Evolutionary conservation across 2,797 vertebrate genomes (phyloP).

Genomic region (Lagocephalus sceleratus): DNA sequence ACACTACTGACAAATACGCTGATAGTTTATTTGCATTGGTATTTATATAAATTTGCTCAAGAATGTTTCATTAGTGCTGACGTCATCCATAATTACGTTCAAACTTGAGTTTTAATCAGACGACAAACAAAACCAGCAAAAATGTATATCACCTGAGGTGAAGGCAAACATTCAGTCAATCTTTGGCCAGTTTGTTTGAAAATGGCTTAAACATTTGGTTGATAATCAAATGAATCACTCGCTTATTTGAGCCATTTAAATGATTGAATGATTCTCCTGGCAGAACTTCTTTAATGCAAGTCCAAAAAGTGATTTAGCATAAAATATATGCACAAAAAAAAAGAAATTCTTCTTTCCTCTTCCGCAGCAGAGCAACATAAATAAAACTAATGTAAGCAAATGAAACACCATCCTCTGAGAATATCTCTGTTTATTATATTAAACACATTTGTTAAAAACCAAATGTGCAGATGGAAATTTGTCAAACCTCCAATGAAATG

Average conservation of each 20-base stretch:
- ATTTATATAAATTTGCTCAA: not conserved
- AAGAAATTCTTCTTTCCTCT: no score
- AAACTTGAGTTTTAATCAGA: not conserved
- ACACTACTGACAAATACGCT: not conserved
- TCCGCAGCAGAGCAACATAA: no score
- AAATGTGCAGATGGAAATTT: no score
- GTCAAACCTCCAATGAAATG: no score
- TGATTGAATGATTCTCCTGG: no score
- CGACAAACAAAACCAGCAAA: not conserved
- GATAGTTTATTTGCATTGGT: not conserved
- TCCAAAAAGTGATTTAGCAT: no score
- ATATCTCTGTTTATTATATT: no score
- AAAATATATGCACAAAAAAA: no score
- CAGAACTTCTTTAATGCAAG: no score
- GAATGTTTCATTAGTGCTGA: not conserved
- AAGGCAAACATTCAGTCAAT: not conserved
- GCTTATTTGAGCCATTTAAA: not conserved
- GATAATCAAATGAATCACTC: not conserved
- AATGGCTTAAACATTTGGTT: not conserved
- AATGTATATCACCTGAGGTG: not conserved
- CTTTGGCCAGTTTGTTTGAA: not conserved
- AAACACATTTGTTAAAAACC: no score
- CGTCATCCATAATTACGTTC: not conserved
- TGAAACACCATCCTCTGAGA: no score
- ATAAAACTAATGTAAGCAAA: no score